A percentile compares a stretch with the other conserved stretches of the same genome.
These are phyloP conservation scores for Rhineura floridana DNA, from an alignment of 2,113 vertebrate genomes.

Conservation along the genomic window DNA sequence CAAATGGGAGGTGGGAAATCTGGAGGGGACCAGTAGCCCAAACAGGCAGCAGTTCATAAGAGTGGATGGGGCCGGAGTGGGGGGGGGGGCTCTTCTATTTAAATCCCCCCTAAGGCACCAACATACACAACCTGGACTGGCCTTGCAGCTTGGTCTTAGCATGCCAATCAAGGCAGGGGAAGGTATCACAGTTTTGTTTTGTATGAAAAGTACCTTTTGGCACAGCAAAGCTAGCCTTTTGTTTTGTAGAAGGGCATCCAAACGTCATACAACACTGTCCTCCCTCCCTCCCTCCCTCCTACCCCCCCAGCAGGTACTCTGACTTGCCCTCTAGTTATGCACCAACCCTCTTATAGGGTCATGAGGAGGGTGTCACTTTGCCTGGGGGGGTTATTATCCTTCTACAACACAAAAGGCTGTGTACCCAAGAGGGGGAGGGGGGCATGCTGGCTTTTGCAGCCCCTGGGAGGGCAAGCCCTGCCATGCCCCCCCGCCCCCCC, in stretches of 20 bases:
- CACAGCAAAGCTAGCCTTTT: rapidly evolving
- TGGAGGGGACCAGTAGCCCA: neutral
- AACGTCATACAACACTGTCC: neutral
- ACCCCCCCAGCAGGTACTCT: neutral
- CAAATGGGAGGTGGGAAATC: conserved; percentile 41
- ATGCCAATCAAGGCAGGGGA: neutral
- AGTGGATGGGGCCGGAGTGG: no score
- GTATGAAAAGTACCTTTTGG: no score
- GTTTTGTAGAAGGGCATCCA: neutral
- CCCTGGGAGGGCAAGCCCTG: neutral
- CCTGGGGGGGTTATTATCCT: neutral
- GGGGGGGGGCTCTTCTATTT: neutral
- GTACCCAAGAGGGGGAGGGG: no score
- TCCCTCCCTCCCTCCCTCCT: no score
- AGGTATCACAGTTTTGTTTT: no score
- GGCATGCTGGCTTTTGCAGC: no score
- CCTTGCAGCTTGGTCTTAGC: no score
- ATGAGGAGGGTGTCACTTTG: neutral
- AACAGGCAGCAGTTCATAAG: neutral
- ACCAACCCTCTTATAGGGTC: neutral
- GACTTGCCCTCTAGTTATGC: neutral
- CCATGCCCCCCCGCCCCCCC: neutral
- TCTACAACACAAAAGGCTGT: neutral
- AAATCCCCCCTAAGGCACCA: neutral
- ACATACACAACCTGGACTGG: neutral